Conservation (phyloP, 2,113 vertebrate genomes). For the Ellobius talpinus region DNA sequence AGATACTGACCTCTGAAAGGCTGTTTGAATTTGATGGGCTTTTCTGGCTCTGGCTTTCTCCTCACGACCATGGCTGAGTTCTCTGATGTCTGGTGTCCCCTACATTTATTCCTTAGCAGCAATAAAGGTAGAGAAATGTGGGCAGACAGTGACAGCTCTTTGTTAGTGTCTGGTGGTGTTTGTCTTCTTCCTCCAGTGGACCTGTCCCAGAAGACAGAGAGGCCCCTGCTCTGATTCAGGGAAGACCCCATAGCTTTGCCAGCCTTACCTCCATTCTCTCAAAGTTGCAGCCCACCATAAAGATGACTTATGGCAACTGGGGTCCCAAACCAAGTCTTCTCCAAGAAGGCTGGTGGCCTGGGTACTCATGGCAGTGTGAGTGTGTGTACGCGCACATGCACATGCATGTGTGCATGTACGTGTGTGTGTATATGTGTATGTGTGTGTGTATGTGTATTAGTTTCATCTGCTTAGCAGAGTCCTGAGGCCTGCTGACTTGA, state of each 20-base stretch:
- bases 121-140: not conserved
- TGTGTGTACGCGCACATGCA: not conserved
- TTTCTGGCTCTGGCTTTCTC: not conserved
- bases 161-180: not conserved
- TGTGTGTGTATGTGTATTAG: not conserved
- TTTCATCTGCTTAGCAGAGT: not conserved
- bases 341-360: not conserved
- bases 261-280: not conserved
- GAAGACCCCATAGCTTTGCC: not conserved
- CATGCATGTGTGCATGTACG: not conserved
- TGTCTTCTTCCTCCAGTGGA: not conserved
- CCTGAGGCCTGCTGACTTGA: accelerated
- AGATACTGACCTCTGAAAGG: accelerated
- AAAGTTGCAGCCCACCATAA: not conserved
- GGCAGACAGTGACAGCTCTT: not conserved
- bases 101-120: not conserved
- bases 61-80: accelerated
- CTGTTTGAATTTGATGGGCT: not conserved
- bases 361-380: not conserved
- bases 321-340: no score
- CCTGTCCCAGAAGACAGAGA: accelerated
- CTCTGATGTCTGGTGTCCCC: accelerated
- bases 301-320: not conserved
- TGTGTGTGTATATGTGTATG: not conserved
- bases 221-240: not conserved